Percentiles rank a stretch among this genome's conserved stretches.
These are phyloP conservation scores for Neomonachus schauinslandi DNA, from an alignment of 2,113 vertebrate genomes.

Conservation along the genomic window DNA sequence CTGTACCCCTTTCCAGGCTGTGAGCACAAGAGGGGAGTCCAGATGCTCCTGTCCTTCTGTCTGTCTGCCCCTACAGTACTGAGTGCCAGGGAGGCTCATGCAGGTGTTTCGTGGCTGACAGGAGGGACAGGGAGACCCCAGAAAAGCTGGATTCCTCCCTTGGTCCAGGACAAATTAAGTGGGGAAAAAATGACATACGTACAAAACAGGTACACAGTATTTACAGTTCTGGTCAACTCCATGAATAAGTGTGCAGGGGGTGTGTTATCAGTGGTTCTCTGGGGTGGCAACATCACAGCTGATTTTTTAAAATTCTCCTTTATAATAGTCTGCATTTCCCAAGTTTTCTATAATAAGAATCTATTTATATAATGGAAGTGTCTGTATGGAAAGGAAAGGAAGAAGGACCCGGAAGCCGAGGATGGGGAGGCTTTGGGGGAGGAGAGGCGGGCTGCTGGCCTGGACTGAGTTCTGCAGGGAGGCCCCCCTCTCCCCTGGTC, in stretches of 20 bases:
- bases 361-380: conserved; percentile 41
- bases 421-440: neutral
- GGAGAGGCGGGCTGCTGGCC: fast-evolving
- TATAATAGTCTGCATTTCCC: conserved; percentile 30
- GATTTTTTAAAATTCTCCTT: conserved; percentile 1
- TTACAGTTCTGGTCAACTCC: neutral
- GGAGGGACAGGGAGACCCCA: neutral
- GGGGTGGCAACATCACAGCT: neutral
- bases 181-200: neutral
- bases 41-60: neutral
- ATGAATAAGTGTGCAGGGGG: neutral
- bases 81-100: fast-evolving
- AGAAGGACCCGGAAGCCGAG: neutral
- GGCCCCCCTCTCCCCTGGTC: neutral
- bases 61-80: too few relatives aligned
- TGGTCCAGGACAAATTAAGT: neutral
- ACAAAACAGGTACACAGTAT: neutral
- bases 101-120: neutral
- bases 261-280: neutral
- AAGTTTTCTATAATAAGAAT: conserved; percentile 57
- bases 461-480: neutral
- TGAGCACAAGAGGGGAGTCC: fast-evolving
- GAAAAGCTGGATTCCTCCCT: neutral
- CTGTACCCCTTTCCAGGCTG: neutral
- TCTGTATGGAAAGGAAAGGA: neutral